Conservation (phyloP, 1,140 invertebrate genomes). For the Drosophila gunungcola region DNA sequence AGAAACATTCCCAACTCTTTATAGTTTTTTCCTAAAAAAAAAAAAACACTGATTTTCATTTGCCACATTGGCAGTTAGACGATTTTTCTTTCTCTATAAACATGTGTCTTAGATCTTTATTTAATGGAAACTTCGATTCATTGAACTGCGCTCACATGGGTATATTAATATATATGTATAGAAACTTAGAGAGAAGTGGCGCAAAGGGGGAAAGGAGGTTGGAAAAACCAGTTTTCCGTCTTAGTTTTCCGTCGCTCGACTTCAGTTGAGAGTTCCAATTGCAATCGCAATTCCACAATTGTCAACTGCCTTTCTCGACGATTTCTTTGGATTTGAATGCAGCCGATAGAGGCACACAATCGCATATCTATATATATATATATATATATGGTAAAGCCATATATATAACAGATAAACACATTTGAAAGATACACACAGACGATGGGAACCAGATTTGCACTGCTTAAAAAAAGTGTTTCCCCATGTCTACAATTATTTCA, state of each 20-base stretch:
- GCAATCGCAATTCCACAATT: slow-evolving; percentile 55
- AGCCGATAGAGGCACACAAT: slow-evolving; percentile 24
- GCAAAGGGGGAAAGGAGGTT: slow-evolving; percentile 4
- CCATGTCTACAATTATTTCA: background rate
- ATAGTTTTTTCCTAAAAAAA: no score
- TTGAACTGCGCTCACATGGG: slow-evolving; percentile 24
- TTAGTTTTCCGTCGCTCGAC: slow-evolving; percentile 24
- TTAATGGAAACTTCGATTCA: slow-evolving; percentile 37
- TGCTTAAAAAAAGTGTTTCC: slow-evolving; percentile 3
- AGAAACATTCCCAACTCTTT: no score
- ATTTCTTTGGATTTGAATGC: slow-evolving; percentile 50
- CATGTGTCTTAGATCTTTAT: slow-evolving; percentile 15
- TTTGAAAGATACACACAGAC: slow-evolving; percentile 7
- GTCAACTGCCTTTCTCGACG: slow-evolving; percentile 48
- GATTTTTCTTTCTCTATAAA: slow-evolving; percentile 4
- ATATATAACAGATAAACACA: slow-evolving; percentile 1
- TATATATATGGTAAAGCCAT: no score
- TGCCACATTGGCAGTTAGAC: background rate
- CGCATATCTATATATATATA: background rate
- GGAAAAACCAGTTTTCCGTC: slow-evolving; percentile 42
- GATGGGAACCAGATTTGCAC: background rate
- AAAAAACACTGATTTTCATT: background rate
- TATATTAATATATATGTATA: slow-evolving; percentile 7
- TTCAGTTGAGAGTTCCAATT: slow-evolving; percentile 50
- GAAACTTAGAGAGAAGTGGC: background rate